Percentiles rank a stretch among this genome's conserved stretches.
Conservation (phyloP, 2,888 invertebrate species). For the Trachelus troglodyta region DNA sequence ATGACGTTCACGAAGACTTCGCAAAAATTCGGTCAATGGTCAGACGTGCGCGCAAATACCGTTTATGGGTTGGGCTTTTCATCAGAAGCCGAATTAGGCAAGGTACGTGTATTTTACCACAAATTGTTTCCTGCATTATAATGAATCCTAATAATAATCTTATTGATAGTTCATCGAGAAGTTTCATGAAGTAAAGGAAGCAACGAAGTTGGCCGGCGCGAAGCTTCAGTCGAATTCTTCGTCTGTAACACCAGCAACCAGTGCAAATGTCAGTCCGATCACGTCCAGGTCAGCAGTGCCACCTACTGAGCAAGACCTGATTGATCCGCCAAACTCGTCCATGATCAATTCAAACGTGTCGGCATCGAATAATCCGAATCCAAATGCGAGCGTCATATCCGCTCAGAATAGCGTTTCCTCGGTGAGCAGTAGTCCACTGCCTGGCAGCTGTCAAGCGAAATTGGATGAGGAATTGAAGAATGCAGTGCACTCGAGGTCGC, state of each 20-base stretch:
- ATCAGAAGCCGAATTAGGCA: constrained; percentile 93
- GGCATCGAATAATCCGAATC: constrained; percentile 62
- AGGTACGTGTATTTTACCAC: constrained; percentile 70
- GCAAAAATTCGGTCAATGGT: constrained; percentile 99
- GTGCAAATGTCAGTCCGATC: constrained; percentile 89
- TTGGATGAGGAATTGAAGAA: constrained; percentile 59
- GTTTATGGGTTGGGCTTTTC: constrained; percentile 97
- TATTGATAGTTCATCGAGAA: constrained; percentile 90
- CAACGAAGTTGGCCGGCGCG: constrained; percentile 80
- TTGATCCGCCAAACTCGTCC: constrained; percentile 70
- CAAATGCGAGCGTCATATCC: constrained; percentile 62
- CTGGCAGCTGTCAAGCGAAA: constrained; percentile 57
- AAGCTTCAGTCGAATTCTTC: constrained; percentile 73
- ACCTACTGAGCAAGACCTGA: constrained; percentile 65
- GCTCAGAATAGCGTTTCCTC: constrained; percentile 63
- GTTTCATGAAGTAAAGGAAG: constrained; percentile 97
- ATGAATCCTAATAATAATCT: constrained; percentile 3
- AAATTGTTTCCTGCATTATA: background rate
- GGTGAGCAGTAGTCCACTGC: constrained; percentile 63
- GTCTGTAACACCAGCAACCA: constrained; percentile 85
- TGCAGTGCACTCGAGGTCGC: constrained; percentile 61
- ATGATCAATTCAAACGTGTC: constrained; percentile 65
- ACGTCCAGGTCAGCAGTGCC: constrained; percentile 74
- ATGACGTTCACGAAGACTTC: constrained; percentile 99
- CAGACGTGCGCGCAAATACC: constrained; percentile 95